Evolutionary conservation across 2,797 vertebrate genomes (phyloP).

Genomic region (Anguilla megastoma): DNA sequence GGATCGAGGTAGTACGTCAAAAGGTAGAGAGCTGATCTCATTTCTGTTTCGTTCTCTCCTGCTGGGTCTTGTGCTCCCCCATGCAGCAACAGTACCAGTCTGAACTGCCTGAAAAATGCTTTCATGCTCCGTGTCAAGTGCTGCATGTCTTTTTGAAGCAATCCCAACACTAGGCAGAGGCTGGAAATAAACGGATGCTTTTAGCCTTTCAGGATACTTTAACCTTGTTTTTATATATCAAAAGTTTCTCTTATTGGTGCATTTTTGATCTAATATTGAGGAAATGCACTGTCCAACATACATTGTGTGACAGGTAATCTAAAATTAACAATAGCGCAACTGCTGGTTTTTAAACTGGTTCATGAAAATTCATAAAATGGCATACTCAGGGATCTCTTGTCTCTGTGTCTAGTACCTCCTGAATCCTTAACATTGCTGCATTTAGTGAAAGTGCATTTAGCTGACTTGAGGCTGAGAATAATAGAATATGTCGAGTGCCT

Average conservation of each 20-base stretch:
- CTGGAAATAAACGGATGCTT: background rate
- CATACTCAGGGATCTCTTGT: background rate
- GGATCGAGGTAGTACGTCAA: slow-evolving; percentile 50
- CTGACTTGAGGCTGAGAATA: background rate
- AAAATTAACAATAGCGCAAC: background rate
- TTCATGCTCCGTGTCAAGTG: background rate
- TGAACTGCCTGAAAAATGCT: background rate
- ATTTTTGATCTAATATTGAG: background rate
- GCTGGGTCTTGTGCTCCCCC: slow-evolving; percentile 56
- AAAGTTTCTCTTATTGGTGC: background rate
- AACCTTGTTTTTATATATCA: background rate
- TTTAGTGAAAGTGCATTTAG: background rate
- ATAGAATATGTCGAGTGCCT: slow-evolving; percentile 23
- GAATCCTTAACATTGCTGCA: background rate
- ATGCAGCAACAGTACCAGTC: slow-evolving; percentile 40
- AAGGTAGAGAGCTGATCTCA: slow-evolving; percentile 60
- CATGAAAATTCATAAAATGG: background rate
- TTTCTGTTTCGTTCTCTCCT: slow-evolving; percentile 48
- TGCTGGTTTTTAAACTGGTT: background rate
- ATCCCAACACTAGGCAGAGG: background rate
- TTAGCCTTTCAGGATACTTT: background rate
- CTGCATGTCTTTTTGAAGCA: background rate
- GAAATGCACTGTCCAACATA: background rate
- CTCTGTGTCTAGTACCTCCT: background rate
- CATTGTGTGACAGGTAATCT: background rate